These are phyloP conservation scores for Sylvicola cinctus DNA, from an alignment of 2,888 invertebrate genomes.

Conservation along the genomic window DNA sequence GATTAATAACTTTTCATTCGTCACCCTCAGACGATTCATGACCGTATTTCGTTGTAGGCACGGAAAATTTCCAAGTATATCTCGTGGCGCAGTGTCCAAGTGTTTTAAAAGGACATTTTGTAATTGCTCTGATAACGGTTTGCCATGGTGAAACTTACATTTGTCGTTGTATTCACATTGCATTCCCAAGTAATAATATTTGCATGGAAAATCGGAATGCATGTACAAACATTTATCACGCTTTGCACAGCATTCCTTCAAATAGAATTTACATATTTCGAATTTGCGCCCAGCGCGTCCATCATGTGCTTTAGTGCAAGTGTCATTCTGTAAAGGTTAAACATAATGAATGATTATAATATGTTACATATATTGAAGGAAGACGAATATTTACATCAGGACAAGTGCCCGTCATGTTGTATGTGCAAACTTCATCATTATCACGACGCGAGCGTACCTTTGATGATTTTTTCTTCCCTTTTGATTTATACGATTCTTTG, in stretches of 20 bases:
- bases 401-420: too few relatives aligned
- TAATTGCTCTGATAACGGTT: constrained; percentile 62
- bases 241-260: constrained; percentile 89
- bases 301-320: constrained; percentile 14
- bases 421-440: too few relatives aligned
- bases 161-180: constrained; percentile 63
- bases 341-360: too few relatives aligned
- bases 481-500: too few relatives aligned
- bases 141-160: constrained; percentile 86
- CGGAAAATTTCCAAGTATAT: constrained; percentile 78
- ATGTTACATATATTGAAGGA: too few relatives aligned
- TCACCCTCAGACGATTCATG: too few relatives aligned
- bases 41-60: constrained; percentile 19
- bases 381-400: too few relatives aligned
- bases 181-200: constrained; percentile 86
- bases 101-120: constrained; percentile 46
- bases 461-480: too few relatives aligned
- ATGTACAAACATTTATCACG: constrained; percentile 88
- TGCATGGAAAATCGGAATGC: constrained; percentile 95
- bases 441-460: too few relatives aligned
- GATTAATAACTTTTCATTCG: too few relatives aligned
- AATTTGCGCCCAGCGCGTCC: constrained; percentile 50
- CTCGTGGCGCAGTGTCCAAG: constrained; percentile 77
- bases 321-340: too few relatives aligned
- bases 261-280: constrained; percentile 91